Conservation (phyloP, 2,888 invertebrate genomes). For the Acanthosepion esculentum region DNA sequence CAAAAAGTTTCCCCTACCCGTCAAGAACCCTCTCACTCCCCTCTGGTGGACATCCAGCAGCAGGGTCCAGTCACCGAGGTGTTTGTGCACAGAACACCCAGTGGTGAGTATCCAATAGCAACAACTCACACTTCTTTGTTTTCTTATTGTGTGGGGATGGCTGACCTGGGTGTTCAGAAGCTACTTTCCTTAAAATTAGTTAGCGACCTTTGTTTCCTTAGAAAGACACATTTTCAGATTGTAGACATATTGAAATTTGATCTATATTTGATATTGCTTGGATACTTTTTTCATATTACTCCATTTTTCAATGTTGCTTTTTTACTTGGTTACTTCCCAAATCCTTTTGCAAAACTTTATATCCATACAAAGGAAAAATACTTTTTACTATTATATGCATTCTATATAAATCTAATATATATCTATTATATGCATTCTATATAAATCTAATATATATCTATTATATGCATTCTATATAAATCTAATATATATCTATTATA, state of each 20-base stretch:
- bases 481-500: too few species aligned
- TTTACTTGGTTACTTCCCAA: not conserved
- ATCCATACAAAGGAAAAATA: too few species aligned
- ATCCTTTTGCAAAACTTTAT: too few species aligned
- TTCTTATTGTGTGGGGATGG: slow-evolving; percentile 8
- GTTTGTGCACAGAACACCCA: slow-evolving; percentile 44
- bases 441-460: too few species aligned
- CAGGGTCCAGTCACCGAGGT: slow-evolving; percentile 47
- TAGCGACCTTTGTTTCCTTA: not conserved
- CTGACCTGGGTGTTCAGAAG: not conserved
- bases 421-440: too few species aligned
- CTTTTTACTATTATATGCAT: too few species aligned
- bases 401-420: too few species aligned
- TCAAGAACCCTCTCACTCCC: not conserved
- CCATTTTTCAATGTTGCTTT: not conserved
- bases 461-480: too few species aligned
- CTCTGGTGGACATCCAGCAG: slow-evolving; percentile 6
- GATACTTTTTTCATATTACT: not conserved
- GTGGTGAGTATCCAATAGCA: slow-evolving; percentile 46
- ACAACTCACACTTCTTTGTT: slow-evolving; percentile 35
- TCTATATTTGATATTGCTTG: not conserved
- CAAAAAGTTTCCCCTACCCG: not conserved
- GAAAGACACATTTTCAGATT: not conserved
- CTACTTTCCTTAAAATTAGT: not conserved
- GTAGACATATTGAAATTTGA: not conserved